phyloP scores from a whole-genome alignment of 2,113 vertebrate genomes.

The Menura novaehollandiae region DNA sequence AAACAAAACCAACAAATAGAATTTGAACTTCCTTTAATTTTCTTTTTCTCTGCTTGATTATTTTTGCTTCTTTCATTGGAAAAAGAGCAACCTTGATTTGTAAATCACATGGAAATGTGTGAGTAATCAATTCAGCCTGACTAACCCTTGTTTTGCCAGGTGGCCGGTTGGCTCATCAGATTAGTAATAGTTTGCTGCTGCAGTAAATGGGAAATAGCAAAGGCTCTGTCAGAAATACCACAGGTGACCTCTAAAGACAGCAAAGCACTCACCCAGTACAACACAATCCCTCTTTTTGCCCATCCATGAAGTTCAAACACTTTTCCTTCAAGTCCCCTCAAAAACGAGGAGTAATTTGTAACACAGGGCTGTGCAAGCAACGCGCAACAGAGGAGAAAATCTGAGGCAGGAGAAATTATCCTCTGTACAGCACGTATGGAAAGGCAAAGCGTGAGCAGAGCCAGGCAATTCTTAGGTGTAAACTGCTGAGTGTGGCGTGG shows the following conservation, averaged over 20 bases:
- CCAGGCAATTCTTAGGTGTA: background rate
- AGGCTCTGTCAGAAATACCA: background rate
- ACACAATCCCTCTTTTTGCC: background rate
- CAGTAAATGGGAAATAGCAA: background rate
- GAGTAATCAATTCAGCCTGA: background rate
- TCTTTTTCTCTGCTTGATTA: background rate
- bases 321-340: background rate
- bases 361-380: background rate
- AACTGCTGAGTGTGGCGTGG: rapidly evolving
- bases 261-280: background rate
- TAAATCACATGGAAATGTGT: background rate
- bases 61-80: background rate
- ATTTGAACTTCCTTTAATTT: background rate
- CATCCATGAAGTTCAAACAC: background rate
- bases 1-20: background rate
- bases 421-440: background rate
- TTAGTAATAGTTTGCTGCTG: background rate
- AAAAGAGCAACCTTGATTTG: background rate
- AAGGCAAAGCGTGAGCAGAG: background rate
- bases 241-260: background rate
- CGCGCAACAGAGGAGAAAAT: background rate
- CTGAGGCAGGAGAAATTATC: background rate
- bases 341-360: background rate
- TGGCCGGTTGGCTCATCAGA: background rate
- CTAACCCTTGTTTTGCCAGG: constrained; percentile 2